These are phyloP conservation scores for Emydocephalus ijimae DNA, from an alignment of 2,113 vertebrate genomes.

Conservation along the genomic window DNA sequence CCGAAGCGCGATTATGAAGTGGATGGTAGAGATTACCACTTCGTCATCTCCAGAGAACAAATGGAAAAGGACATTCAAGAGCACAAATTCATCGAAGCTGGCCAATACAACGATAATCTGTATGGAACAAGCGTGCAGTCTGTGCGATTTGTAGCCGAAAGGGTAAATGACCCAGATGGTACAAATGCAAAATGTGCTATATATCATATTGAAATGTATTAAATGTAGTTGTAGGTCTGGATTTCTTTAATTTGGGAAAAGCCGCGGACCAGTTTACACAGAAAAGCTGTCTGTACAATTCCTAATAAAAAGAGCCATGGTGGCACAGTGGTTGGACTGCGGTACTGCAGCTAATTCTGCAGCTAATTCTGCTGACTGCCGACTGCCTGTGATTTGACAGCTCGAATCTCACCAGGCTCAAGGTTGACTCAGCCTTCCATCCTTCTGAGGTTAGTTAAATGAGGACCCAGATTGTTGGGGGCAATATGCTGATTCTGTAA, in stretches of 20 bases:
- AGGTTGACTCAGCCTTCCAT: too few species aligned
- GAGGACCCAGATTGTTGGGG: too few species aligned
- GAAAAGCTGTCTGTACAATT: neutral
- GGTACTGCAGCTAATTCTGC: too few species aligned
- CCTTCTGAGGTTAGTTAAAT: too few species aligned
- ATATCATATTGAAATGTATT: neutral
- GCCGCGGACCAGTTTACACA: neutral
- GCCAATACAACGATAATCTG: constrained; percentile 97
- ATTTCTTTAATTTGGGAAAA: neutral
- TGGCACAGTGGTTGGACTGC: too few species aligned
- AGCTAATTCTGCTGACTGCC: too few species aligned
- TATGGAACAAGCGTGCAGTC: constrained; percentile 97
- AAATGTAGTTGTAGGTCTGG: neutral
- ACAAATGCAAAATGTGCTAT: neutral
- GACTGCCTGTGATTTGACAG: too few species aligned
- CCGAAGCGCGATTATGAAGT: constrained; percentile 92
- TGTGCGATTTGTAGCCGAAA: constrained; percentile 94
- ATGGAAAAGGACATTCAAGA: constrained; percentile 99
- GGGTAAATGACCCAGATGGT: constrained; percentile 74
- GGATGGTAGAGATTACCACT: constrained; percentile 95
- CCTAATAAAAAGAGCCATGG: too few species aligned
- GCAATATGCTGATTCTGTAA: too few species aligned
- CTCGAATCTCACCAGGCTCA: too few species aligned
- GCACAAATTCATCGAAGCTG: constrained; percentile 98
- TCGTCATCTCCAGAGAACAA: constrained; percentile 93